Evolutionary conservation across 92 coral and sea anemone species (phyloP).

Genomic region (Epizoanthus ramosus): DNA sequence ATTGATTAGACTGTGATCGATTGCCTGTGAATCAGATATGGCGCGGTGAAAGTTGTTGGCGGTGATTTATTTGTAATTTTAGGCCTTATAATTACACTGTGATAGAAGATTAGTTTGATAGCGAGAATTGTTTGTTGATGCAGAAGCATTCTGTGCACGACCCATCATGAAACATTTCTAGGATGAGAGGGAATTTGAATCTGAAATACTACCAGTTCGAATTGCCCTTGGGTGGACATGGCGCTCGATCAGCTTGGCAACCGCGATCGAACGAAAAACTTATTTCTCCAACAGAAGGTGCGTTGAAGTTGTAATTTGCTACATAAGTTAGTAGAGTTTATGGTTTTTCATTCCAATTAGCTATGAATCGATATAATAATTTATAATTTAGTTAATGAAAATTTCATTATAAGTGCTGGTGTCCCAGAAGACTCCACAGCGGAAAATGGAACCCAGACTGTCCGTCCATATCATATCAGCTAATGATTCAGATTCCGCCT

Average conservation of each 20-base stretch:
- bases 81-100: not conserved
- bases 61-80: not conserved
- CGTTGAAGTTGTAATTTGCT: not conserved
- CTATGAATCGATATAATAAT: too few relatives aligned
- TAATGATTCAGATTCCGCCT: too few relatives aligned
- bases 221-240: conserved; percentile 6
- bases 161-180: not conserved
- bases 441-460: too few relatives aligned
- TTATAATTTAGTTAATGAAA: too few relatives aligned
- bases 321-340: not conserved
- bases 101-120: not conserved
- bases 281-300: conserved; percentile 29
- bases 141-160: not conserved
- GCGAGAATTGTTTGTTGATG: not conserved
- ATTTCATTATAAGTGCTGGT: too few relatives aligned
- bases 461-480: too few relatives aligned
- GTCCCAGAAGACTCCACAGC: too few relatives aligned
- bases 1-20: not conserved
- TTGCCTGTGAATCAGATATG: not conserved
- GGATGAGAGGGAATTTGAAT: conserved; percentile 9
- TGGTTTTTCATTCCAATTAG: not conserved
- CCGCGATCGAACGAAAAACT: conserved; percentile 10
- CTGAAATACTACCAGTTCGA: conserved; percentile 28
- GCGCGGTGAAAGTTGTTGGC: not conserved
- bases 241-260: conserved; percentile 15